Base-by-base conservation (phyloP, 2,113 vertebrate genomes). In the Tylochromis polylepis region DNA sequence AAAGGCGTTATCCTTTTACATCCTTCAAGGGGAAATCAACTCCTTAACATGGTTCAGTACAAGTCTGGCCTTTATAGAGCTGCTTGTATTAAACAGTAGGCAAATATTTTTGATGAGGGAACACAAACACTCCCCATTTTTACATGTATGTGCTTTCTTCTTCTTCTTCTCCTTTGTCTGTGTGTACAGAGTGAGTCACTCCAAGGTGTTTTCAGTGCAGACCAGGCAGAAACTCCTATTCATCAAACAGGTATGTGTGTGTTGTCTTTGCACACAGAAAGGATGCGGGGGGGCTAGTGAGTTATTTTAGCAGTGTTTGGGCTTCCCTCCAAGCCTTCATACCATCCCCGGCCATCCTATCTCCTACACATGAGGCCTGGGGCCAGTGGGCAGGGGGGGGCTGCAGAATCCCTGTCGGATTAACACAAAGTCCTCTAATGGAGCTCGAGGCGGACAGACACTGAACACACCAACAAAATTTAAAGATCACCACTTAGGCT, bases 241-340 rank as follows among this genome's bases (percentile, higher is more conserved):
- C 92, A 94, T 95, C 93, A 95, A 92, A 93, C 91, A 93, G 93
- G 93, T 95, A 91, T 95, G 92, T 85, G 90, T 88, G 81, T 94
- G 92, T 95, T 94, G 90, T 93, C 93, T 95, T 94, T 95, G 88
- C 92, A 80, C 90, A 89, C 72, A 51, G 82, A 67, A 84, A 51
- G 43, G 88, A 92, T 90, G 83, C 81, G 72, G 59, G 27, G 57
- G 59, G 78, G 20, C 20, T 43, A 2, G 49, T 24, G 57, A 88
- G 93, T 93, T 94, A 87, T 93, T 94, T 92, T 85, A 93, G 86
- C 86, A 80, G 62, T 80, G 86, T 91, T 91, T 91, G 86, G 91
- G 91, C 90, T 93, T 89, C 80, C 75, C 91, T 89, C 92, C 93
- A 92, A 92, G 81, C 79, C 56, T 59, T 89, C 87, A 92, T 89